Evolutionary conservation across 2,888 invertebrate species (phyloP).

Genomic region (Caenorhabditis becei): DNA sequence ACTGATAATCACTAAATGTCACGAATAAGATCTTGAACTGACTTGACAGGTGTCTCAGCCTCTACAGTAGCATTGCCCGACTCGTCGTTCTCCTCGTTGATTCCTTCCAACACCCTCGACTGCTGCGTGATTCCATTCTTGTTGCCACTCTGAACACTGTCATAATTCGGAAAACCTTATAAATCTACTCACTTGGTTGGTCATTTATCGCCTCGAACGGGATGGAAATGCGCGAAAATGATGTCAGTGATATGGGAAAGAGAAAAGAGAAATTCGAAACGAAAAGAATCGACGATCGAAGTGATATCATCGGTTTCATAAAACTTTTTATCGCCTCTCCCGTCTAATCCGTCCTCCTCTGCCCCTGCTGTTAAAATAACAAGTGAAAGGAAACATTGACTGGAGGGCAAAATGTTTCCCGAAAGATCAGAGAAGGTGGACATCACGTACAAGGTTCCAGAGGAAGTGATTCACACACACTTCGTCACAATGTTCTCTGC

Average conservation of each 20-base stretch:
- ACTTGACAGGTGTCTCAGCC: background rate
- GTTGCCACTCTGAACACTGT: background rate
- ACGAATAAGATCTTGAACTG: background rate
- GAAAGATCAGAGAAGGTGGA: background rate
- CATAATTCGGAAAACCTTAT: background rate
- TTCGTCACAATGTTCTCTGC: background rate
- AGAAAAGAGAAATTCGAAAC: background rate
- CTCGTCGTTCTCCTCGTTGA: slow-evolving; percentile 44
- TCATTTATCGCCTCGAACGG: background rate
- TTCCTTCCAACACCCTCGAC: slow-evolving; percentile 3
- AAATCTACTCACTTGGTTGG: slow-evolving; percentile 2
- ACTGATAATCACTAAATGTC: background rate
- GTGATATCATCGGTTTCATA: slow-evolving; percentile 10
- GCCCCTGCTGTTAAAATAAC: background rate
- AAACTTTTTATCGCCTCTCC: slow-evolving; percentile 5
- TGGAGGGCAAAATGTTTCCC: slow-evolving; percentile 5
- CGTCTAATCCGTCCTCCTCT: background rate
- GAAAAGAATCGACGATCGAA: slow-evolving; percentile 2
- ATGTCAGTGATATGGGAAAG: background rate
- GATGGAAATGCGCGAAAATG: background rate
- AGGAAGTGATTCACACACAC: background rate
- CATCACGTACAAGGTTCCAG: background rate
- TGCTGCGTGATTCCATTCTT: background rate
- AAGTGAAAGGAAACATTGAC: background rate
- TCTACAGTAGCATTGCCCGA: background rate